Evolutionary conservation across 1,140 invertebrate species (phyloP).

Genomic region (Polypedilum pembai): DNA sequence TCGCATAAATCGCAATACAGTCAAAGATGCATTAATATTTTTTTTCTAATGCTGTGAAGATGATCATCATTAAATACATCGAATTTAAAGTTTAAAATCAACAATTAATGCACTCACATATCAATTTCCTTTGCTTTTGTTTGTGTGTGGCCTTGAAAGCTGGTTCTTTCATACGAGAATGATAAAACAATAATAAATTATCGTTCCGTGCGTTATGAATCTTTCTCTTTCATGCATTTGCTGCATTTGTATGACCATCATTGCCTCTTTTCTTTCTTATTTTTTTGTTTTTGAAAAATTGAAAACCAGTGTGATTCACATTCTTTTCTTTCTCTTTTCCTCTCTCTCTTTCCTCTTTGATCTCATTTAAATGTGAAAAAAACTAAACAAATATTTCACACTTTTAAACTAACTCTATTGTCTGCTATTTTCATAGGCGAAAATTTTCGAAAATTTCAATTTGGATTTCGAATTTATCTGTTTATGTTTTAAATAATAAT

Average conservation of each 20-base stretch:
- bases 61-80: neutral
- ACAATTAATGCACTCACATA: constrained; percentile 7
- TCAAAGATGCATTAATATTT: neutral
- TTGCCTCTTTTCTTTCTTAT: constrained; percentile 2
- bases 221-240: neutral
- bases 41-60: neutral
- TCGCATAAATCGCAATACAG: neutral
- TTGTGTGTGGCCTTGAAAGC: constrained; percentile 10
- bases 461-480: no score
- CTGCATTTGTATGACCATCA: neutral
- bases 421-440: no score
- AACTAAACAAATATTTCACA: no score
- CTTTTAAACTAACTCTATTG: no score
- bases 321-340: constrained; percentile 1
- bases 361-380: no score
- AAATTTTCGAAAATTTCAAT: no score
- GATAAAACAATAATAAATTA: constrained; percentile 20
- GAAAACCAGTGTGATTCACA: constrained; percentile 9
- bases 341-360: neutral
- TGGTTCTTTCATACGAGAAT: neutral
- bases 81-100: neutral
- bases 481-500: no score
- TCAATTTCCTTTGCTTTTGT: neutral
- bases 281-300: neutral
- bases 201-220: constrained; percentile 8